Evolutionary conservation across 1,140 invertebrate species (phyloP), one percentile per base, ranked within the genome.

Genomic region (Drosophila asahinai): DNA sequence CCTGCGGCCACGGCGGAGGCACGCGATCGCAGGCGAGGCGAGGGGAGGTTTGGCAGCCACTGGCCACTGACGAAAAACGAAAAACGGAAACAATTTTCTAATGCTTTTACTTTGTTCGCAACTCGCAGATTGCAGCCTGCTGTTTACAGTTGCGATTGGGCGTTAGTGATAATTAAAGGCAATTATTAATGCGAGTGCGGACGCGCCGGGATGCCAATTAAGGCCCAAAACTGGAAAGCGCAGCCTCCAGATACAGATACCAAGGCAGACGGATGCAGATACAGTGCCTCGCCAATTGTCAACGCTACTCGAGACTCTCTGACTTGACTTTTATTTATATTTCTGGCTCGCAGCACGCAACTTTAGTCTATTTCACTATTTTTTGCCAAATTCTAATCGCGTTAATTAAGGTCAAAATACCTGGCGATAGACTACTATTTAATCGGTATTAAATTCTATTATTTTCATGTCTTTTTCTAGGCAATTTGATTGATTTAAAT

Each of bases 101-200:
- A 90, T 81, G 70, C 70, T 57, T 57, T 57, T 57, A 57, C 54
- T 57, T 57, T 57, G 54, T 57, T 40, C 36, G 36, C 57, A 22
- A 65, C 58, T 27, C 17, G 25, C 63, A 42, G 51, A 47, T 52
- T 68, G 48, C 67, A 22, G 30, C 38, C 67, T n/a, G 65, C 67
- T 55, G 67, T 68, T 64, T 68, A 57, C 48, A 33, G 49, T 43
- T 27, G 80, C 81, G 89, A 91, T 91, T 84, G 87, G 87, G 81
- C 87, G 87, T 89, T 75, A 74, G 83, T 66, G 87, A 91, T 91
- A 91, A 91, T 89, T 89, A 89, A 89, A 89, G 72, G 79, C 89
- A 91, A 84, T 91, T 91, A 91, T 91, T 70, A 78, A 36, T 66
- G 57, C 49, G 57, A 87, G 74, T 83, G 71, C 78, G 81, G 49